A percentile compares a stretch with the other conserved stretches of the same genome.
Evolutionary conservation across 2,888 invertebrate species (phyloP).

Genomic region (Phortica magna): DNA sequence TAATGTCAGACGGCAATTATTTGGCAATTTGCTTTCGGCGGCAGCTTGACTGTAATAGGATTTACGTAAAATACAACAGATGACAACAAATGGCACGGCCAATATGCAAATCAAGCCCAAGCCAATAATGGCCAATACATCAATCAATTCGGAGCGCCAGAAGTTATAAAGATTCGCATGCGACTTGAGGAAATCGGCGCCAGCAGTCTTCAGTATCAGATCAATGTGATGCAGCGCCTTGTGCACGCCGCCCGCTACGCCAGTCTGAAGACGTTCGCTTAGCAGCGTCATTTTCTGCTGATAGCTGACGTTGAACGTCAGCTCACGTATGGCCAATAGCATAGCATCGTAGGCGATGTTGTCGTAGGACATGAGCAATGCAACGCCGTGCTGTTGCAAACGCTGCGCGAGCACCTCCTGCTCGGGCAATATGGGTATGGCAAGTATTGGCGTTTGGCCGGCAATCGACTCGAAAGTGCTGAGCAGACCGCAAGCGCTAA

Average conservation of each 20-base stretch:
- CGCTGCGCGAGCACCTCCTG: constrained; percentile 79
- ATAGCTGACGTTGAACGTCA: constrained; percentile 74
- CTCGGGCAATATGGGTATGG: constrained; percentile 80
- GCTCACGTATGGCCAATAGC: constrained; percentile 73
- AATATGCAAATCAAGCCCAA: constrained; percentile 71
- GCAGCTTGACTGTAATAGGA: constrained; percentile 66
- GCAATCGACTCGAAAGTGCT: constrained; percentile 80
- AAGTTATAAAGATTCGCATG: constrained; percentile 73
- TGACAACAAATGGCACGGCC: constrained; percentile 74
- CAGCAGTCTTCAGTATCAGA: constrained; percentile 71
- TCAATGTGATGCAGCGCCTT: constrained; percentile 74
- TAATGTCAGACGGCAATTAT: constrained; percentile 48
- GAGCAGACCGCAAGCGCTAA: constrained; percentile 81
- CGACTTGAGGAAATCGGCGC: constrained; percentile 74
- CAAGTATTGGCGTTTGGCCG: constrained; percentile 79
- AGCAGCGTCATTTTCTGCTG: constrained; percentile 52
- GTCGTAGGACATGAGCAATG: constrained; percentile 73
- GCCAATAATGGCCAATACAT: constrained; percentile 74
- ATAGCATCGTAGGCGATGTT: constrained; percentile 76
- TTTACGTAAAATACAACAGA: constrained; percentile 72
- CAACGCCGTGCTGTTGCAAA: constrained; percentile 77
- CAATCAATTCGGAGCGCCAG: constrained; percentile 72
- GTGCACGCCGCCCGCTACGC: constrained; percentile 62
- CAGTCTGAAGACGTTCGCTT: constrained; percentile 56
- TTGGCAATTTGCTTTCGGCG: constrained; percentile 17